Percentiles rank a stretch among this genome's conserved stretches.
These are phyloP conservation scores for Ligdia adustata DNA, from an alignment of 2,888 invertebrate genomes.

Conservation along the genomic window DNA sequence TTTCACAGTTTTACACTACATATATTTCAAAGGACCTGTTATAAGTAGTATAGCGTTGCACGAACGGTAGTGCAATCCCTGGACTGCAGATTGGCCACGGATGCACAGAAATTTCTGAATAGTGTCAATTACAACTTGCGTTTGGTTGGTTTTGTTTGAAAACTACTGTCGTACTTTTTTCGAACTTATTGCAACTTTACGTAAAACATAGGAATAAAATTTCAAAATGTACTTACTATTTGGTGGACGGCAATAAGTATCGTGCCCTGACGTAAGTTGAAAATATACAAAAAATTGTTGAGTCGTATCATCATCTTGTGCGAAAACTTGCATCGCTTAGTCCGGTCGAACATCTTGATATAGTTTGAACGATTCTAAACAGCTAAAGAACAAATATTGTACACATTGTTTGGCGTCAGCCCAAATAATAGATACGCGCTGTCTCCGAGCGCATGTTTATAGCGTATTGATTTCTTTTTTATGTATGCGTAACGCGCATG, in stretches of 20 bases:
- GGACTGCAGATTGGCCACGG: too few species aligned
- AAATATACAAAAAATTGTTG: slow-evolving; percentile 77
- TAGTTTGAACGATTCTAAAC: slow-evolving; percentile 26
- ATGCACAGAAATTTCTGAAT: too few species aligned
- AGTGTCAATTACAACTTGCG: too few species aligned
- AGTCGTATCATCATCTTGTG: slow-evolving; percentile 75
- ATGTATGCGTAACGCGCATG: slow-evolving; percentile 58
- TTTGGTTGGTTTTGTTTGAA: too few species aligned
- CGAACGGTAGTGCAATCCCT: too few species aligned
- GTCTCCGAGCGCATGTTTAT: slow-evolving; percentile 62
- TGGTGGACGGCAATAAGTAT: slow-evolving; percentile 82
- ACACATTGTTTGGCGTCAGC: slow-evolving; percentile 63
- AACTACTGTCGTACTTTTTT: too few species aligned
- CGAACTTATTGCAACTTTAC: too few species aligned
- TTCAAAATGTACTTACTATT: slow-evolving; percentile 73
- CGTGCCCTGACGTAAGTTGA: slow-evolving; percentile 80
- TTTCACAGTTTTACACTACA: too few species aligned
- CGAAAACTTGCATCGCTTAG: slow-evolving; percentile 69
- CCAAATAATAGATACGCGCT: slow-evolving; percentile 36
- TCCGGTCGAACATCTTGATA: slow-evolving; percentile 66
- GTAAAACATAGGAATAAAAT: not conserved
- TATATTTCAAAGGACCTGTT: too few species aligned
- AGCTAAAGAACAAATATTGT: slow-evolving; percentile 50
- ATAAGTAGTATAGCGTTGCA: too few species aligned
- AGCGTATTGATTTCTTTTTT: slow-evolving; percentile 64